These are phyloP conservation scores for Sturnira hondurensis DNA, from an alignment of 2,113 vertebrate genomes.

Conservation along the genomic window DNA sequence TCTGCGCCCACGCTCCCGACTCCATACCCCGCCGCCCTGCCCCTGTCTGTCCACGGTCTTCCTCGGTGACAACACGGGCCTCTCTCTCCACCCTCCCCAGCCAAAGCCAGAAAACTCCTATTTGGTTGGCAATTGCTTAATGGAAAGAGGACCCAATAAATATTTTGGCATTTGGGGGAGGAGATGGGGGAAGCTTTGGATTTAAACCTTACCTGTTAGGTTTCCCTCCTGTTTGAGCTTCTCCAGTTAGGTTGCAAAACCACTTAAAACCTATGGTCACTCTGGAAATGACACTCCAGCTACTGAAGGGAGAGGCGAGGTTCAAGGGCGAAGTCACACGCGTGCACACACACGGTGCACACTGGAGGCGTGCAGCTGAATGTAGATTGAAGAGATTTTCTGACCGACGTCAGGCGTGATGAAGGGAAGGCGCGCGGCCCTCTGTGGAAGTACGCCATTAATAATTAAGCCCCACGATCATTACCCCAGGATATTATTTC, in stretches of 20 bases:
- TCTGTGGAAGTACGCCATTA: slow-evolving; percentile 79
- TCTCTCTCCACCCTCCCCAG: neutral
- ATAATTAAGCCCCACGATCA: slow-evolving; percentile 86
- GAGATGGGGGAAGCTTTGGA: neutral
- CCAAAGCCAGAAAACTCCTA: neutral
- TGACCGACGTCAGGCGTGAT: slow-evolving; percentile 65
- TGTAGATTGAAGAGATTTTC: slow-evolving; percentile 58
- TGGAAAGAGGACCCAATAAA: neutral
- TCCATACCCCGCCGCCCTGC: neutral
- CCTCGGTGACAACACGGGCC: slow-evolving; percentile 10
- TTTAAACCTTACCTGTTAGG: neutral
- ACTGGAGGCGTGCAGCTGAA: neutral
- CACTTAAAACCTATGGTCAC: neutral
- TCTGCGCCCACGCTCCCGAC: too few species aligned
- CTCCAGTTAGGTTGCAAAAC: neutral
- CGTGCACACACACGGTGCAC: too few species aligned
- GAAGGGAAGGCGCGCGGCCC: slow-evolving; percentile 53
- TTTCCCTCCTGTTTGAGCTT: neutral
- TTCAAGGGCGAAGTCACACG: neutral
- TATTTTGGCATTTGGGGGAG: neutral
- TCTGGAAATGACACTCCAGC: neutral
- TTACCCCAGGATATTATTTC: slow-evolving; percentile 89
- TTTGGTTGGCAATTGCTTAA: neutral
- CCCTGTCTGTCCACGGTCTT: neutral
- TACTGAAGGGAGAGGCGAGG: neutral